Conservation (phyloP, 2,797 vertebrate species). For the Eleutherodactylus coqui region DNA sequence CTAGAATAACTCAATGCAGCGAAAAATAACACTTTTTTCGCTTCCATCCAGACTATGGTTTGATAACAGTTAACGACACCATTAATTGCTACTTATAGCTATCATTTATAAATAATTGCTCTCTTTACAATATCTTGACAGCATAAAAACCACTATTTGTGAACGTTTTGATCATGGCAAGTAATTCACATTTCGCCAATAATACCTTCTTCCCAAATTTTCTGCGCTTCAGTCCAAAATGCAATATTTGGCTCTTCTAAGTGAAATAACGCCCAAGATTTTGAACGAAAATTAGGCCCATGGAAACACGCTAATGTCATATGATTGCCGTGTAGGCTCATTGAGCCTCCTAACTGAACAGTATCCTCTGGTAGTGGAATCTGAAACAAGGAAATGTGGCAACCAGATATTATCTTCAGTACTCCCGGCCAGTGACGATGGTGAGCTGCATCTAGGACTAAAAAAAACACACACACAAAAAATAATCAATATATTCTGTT, state of each 20-base stretch:
- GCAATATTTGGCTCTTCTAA: slow-evolving; percentile 98
- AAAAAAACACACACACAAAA: slow-evolving; percentile 54
- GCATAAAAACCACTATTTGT: not conserved
- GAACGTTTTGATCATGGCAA: not conserved
- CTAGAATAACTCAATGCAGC: not conserved
- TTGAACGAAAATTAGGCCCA: slow-evolving; percentile 97
- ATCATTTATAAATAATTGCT: too few relatives aligned
- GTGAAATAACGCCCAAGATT: slow-evolving; percentile 98
- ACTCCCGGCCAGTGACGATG: slow-evolving; percentile 98
- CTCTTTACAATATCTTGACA: not conserved
- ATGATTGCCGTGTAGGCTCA: slow-evolving; percentile 98
- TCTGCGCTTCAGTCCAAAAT: slow-evolving; percentile 99
- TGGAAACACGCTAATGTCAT: slow-evolving; percentile 99
- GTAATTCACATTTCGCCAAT: not conserved
- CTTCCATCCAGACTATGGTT: not conserved
- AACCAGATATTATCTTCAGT: slow-evolving; percentile 94
- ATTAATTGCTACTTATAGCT: too few relatives aligned
- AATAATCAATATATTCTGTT: not conserved
- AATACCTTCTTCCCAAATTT: slow-evolving; percentile 96
- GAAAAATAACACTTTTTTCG: not conserved
- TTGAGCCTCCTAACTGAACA: slow-evolving; percentile 96
- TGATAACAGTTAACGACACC: too few relatives aligned
- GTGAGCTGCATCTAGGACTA: slow-evolving; percentile 95
- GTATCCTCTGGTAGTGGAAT: slow-evolving; percentile 94
- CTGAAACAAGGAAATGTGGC: slow-evolving; percentile 98